Percentiles rank a stretch among this genome's conserved stretches.
Conservation (phyloP, 2,113 vertebrate genomes). For the Jacana jacana region DNA sequence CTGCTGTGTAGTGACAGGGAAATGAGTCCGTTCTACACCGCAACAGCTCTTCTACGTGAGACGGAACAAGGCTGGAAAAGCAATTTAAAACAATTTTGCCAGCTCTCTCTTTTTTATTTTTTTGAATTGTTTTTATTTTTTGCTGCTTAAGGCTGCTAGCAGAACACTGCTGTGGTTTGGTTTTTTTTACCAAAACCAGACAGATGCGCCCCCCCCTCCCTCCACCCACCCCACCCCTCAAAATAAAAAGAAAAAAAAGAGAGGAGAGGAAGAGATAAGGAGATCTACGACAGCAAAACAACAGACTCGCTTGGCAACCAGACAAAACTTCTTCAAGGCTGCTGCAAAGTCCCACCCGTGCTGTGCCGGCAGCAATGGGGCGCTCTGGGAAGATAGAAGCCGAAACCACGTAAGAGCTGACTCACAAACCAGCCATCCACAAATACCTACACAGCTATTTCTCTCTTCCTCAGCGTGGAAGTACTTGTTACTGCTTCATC, state of each 20-base stretch:
- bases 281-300: not conserved
- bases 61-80: not conserved
- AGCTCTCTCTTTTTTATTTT: not conserved
- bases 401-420: not conserved
- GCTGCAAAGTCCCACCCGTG: rapidly evolving
- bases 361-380: not conserved
- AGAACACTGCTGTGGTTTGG: not conserved
- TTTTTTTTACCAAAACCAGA: too few species aligned
- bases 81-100: not conserved
- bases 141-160: not conserved
- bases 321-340: not conserved
- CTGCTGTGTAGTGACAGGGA: rapidly evolving
- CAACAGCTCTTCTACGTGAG: rapidly evolving
- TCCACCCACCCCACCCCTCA: too few species aligned
- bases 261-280: too few species aligned
- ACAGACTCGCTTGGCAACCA: not conserved
- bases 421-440: not conserved
- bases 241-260: too few species aligned
- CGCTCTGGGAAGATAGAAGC: not conserved
- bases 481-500: not conserved
- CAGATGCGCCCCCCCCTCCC: too few species aligned
- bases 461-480: not conserved
- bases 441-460: not conserved
- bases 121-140: not conserved
- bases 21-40: rapidly evolving